Evolutionary conservation across 2,797 vertebrate genomes (phyloP).

Genomic region (Cossypha niveicapilla): DNA sequence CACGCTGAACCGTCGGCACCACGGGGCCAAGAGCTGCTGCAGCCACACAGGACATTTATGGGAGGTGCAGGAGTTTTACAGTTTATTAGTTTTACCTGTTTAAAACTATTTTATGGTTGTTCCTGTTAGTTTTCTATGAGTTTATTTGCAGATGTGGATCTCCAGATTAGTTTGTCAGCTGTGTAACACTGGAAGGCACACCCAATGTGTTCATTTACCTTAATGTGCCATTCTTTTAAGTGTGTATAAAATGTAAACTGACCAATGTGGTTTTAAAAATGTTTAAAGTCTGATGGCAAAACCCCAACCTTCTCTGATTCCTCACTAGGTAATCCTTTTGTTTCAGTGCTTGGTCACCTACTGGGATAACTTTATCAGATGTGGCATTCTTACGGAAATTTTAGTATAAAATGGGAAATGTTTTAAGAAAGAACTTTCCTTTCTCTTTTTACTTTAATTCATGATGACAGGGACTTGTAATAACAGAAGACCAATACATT

Average conservation of each 20-base stretch:
- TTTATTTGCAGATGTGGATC: neutral
- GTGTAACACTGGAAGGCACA: constrained; percentile 6
- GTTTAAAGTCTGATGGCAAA: constrained; percentile 1
- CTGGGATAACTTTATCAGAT: neutral
- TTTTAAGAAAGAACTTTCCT: neutral
- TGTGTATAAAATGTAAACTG: neutral
- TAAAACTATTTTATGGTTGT: neutral
- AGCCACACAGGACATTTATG: neutral
- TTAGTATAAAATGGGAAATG: neutral
- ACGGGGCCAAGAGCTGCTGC: neutral
- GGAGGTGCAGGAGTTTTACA: neutral
- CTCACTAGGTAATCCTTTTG: neutral
- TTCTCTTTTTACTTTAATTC: neutral
- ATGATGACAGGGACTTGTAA: neutral
- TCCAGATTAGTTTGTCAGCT: neutral
- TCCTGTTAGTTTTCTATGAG: neutral
- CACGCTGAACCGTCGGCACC: neutral
- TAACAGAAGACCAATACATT: neutral
- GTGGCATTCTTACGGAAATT: neutral
- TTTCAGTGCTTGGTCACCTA: neutral
- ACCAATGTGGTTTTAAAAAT: neutral
- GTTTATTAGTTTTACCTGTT: neutral
- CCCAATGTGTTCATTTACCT: neutral
- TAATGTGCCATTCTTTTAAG: neutral
- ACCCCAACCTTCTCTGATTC: neutral